Evolutionary conservation across 2,113 vertebrate species (phyloP), one percentile per base, ranked within the genome.

Genomic region (Podarcis cretensis): DNA sequence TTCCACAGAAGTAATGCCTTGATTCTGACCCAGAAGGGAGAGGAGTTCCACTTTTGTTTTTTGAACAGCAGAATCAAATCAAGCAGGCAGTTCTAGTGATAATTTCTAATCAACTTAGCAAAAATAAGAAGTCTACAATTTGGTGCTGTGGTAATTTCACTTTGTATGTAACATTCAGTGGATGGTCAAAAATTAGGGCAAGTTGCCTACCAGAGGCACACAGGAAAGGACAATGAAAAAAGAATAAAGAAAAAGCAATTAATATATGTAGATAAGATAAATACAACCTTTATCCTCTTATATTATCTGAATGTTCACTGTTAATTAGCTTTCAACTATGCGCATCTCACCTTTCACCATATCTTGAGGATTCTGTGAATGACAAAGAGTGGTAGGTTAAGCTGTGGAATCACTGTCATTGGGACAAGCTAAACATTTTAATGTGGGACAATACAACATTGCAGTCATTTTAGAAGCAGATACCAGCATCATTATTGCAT

Each of bases 251-350:
- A 80, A 89, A 82, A 25, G 21, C 71, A 81, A 85, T 81, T 88
- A 76, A 40, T 5, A 81, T 20, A 76, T 68, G 0, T 35, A 75
- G 83, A 85, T 6, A 40, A 0, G 1, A 83, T 84, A 89, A 78
- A 76, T 6, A 77, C 77, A 3, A 80, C 12, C 74, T 30, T 59
- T n/a, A 37, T 37, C 84, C 84, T 6, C 0, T 87, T 90, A 87
- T 82, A 82, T 74, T 83, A 88, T 76, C 18, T 43, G 48, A 83
- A 82, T 43, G 13, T 21, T 30, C 86, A 0, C 59, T 59, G 65
- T 69, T 63, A 86, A 90, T 90, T 85, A 1, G 23, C 89, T 85
- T 91, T 23, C 16, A 84, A 0, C 65, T 89, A 6, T 6, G 88
- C 37, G 37, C 84, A 89, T 48, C 79, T 84, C 10, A 84, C 93